phyloP scores from a whole-genome alignment of 2,113 vertebrate genomes.

The Limnothrissa miodon region DNA sequence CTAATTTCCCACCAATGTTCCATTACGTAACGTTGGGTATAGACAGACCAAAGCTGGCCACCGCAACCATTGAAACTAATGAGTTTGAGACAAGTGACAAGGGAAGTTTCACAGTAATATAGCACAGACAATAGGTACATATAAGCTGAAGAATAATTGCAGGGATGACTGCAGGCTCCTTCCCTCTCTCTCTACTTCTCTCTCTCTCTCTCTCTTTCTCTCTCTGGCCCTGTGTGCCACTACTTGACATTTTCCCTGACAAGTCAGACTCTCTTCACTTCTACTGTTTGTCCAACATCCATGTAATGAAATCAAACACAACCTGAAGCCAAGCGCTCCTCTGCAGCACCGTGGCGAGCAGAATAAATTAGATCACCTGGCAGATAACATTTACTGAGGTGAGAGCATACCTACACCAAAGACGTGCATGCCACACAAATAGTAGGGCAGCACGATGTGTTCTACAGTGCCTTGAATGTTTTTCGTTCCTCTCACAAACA shows the following conservation, averaged over 20 bases:
- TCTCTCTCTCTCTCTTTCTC: background rate
- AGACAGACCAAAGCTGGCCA: too few species aligned
- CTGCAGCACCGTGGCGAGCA: slow-evolving; percentile 42
- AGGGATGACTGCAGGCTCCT: too few species aligned
- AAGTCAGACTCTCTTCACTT: slow-evolving; percentile 51
- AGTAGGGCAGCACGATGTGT: background rate
- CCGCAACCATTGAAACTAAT: too few species aligned
- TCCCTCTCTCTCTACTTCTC: background rate
- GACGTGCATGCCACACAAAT: background rate
- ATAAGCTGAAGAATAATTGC: background rate
- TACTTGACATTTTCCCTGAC: slow-evolving; percentile 47
- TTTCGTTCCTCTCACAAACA: background rate
- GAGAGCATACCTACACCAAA: slow-evolving; percentile 33
- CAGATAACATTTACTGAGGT: slow-evolving; percentile 59
- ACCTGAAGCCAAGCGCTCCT: slow-evolving; percentile 42
- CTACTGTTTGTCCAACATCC: slow-evolving; percentile 53
- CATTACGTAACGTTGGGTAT: too few species aligned
- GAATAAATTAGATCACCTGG: slow-evolving; percentile 61
- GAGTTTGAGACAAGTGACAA: too few species aligned
- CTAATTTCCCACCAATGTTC: too few species aligned
- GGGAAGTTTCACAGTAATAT: too few species aligned
- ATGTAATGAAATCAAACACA: slow-evolving; percentile 58
- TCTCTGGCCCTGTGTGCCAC: background rate
- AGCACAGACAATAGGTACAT: too few species aligned
- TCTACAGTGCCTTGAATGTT: background rate